Evolutionary conservation across 1,140 invertebrate species (phyloP).

Genomic region (Phymorhynchus buccinoides): DNA sequence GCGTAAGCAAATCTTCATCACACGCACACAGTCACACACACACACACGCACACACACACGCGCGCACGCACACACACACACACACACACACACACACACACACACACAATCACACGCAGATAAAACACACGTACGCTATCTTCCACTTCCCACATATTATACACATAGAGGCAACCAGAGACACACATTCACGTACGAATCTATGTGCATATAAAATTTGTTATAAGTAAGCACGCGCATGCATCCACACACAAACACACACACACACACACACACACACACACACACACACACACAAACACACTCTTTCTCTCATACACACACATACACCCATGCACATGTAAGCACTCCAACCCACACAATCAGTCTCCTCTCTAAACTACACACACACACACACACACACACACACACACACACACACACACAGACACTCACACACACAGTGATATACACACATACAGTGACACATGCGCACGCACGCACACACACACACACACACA

Average conservation of each 20-base stretch:
- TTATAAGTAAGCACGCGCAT: too few relatives aligned
- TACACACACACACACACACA: constrained; percentile 2
- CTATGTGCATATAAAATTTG: too few relatives aligned
- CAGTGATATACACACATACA: too few relatives aligned
- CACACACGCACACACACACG: background rate
- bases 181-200: too few relatives aligned
- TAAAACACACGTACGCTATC: background rate
- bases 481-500: constrained; percentile 31
- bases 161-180: background rate
- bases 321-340: too few relatives aligned
- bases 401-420: too few relatives aligned
- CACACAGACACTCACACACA: too few relatives aligned
- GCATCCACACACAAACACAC: too few relatives aligned
- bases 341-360: background rate
- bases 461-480: too few relatives aligned
- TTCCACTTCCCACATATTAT: background rate
- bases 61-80: background rate
- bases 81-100: constrained; percentile 15
- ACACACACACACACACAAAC: too few relatives aligned
- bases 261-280: too few relatives aligned
- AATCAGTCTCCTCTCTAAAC: background rate
- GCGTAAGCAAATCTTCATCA: background rate
- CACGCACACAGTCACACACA: background rate
- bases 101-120: background rate
- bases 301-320: too few relatives aligned